phyloP scores from a whole-genome alignment of 2,797 vertebrate species.

The Netta rufina region DNA sequence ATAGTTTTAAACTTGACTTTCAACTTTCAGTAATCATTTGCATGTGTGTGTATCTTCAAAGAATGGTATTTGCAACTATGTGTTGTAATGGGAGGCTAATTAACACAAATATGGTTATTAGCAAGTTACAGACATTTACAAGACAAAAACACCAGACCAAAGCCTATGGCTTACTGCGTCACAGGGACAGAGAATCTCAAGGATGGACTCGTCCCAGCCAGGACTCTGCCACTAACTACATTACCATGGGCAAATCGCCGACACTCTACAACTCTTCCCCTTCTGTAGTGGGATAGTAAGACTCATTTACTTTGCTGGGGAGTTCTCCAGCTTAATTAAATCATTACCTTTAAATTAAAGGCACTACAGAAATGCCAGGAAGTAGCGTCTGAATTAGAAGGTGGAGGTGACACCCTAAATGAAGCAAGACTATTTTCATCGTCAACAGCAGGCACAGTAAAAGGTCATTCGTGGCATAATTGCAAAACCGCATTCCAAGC shows the following conservation, averaged over 20 bases:
- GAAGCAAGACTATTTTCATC: slow-evolving; percentile 38
- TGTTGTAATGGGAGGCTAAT: slow-evolving; percentile 60
- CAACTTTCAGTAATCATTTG: slow-evolving; percentile 53
- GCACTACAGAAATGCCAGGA: slow-evolving; percentile 53
- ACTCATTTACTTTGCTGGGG: not conserved
- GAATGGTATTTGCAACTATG: slow-evolving; percentile 57
- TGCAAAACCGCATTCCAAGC: slow-evolving; percentile 61
- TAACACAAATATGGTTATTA: slow-evolving; percentile 61
- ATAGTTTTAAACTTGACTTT: slow-evolving; percentile 47
- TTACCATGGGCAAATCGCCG: not conserved
- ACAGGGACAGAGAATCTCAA: not conserved
- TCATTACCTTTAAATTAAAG: slow-evolving; percentile 64
- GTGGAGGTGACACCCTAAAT: slow-evolving; percentile 52
- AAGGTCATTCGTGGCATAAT: slow-evolving; percentile 51
- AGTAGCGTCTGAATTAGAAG: slow-evolving; percentile 43
- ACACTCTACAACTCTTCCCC: not conserved
- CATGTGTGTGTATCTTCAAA: slow-evolving; percentile 58
- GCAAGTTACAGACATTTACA: slow-evolving; percentile 42
- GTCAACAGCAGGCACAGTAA: slow-evolving; percentile 22
- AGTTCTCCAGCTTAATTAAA: slow-evolving; percentile 60
- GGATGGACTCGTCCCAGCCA: not conserved
- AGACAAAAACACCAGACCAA: slow-evolving; percentile 23
- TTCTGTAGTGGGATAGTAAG: slow-evolving; percentile 6
- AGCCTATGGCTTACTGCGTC: not conserved
- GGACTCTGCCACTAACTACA: not conserved